Base-by-base conservation (phyloP, 1,140 invertebrate species). In the Apis laboriosa region DNA sequence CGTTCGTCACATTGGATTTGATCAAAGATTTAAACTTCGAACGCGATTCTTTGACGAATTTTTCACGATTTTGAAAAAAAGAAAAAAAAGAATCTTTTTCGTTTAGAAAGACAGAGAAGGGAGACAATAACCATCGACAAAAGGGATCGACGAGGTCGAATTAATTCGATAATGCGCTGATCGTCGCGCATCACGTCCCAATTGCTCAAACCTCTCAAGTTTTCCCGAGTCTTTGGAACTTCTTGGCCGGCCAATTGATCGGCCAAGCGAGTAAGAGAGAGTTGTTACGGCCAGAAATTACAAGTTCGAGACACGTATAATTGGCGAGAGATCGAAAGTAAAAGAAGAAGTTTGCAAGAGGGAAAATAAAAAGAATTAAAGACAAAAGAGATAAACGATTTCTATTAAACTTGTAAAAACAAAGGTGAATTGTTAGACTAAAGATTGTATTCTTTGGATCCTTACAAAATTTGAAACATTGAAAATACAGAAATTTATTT, bases 161-260 rank as follows among this genome's bases (percentile, higher is more conserved):
- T 85, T 86, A 86, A 86, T 85, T 78, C 61, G 84, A 81, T 86
- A 85, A 86, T 51, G 58, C 68, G 28, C 19, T n/a, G 78, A 80
- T 85, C 84, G 84, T 61, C 72, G 77, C 83, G 61, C 77, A 60
- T 85, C 79, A 77, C 72, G 55, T 67, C 56, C 74, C 78, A 74
- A 85, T 86, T 81, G 34, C 67, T 79, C 77, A 55, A 77, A 77
- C 53, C 21, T 51, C 66, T 79, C 43, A 43, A 79, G 67, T 71
- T 71, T 79, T 53, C 53, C 34, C 55, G 55, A 19, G 21, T 28
- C 28, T 63, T 64, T 28, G 24, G 17, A 80, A 74, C 70, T 80
- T 55, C 60, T 9, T 43, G 51, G 9, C 5, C 70, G 49, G n/a
- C 49, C 70, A n/a, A 53, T 55, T 64, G 70, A 64, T 73, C 15